These are phyloP conservation scores for Alouatta palliata DNA, from an alignment of 2,113 vertebrate genomes.

Conservation along the genomic window DNA sequence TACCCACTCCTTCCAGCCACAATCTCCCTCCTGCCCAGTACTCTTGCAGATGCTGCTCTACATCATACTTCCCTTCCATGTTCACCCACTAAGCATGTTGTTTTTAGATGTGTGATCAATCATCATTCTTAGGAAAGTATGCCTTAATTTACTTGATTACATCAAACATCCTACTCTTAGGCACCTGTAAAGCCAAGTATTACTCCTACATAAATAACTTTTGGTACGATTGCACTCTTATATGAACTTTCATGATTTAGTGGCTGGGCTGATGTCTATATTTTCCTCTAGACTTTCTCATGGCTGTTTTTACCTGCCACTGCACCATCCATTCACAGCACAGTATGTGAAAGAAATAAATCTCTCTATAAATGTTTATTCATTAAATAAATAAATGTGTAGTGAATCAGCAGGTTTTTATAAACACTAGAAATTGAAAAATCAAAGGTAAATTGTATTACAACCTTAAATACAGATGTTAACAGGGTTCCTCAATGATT, in stretches of 20 bases:
- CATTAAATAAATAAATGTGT: neutral
- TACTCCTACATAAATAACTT: neutral
- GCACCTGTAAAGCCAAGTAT: neutral
- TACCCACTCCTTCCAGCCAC: neutral
- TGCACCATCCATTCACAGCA: neutral
- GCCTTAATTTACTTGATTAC: neutral
- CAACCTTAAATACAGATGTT: too few relatives aligned
- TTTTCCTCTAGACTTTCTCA: neutral
- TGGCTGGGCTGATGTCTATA: neutral
- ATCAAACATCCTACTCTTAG: neutral
- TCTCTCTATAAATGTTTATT: neutral
- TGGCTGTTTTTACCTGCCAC: neutral
- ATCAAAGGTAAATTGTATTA: neutral
- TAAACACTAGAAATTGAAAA: neutral
- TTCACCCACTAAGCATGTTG: neutral
- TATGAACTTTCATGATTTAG: neutral
- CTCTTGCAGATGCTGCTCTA: neutral
- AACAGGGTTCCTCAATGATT: neutral
- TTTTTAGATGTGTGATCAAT: neutral
- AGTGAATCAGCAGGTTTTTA: neutral
- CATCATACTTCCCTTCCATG: neutral
- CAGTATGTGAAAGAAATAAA: neutral
- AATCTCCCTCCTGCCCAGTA: neutral
- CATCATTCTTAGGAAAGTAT: neutral
- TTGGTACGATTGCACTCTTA: neutral